These are phyloP conservation scores for Anastatus disparis DNA, from an alignment of 1,140 invertebrate species.

Conservation along the genomic window DNA sequence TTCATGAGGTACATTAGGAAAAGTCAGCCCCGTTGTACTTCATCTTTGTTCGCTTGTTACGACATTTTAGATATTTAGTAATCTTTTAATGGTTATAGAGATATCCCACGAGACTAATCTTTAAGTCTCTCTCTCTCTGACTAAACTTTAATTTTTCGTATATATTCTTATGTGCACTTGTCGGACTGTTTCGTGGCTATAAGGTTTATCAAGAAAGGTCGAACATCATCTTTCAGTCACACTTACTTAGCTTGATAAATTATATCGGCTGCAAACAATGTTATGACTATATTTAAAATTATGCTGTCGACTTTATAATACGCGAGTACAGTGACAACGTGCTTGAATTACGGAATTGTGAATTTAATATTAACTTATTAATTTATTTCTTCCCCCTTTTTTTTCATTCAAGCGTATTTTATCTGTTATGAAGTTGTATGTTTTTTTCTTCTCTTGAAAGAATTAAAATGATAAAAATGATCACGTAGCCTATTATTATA, in stretches of 20 bases:
- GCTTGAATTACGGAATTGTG: constrained; percentile 51
- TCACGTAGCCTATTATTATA: too few species aligned
- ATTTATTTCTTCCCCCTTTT: not conserved
- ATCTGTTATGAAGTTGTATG: too few species aligned
- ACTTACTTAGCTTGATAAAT: constrained; percentile 58
- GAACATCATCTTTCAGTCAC: constrained; percentile 63
- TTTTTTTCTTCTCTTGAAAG: not conserved
- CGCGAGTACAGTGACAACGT: constrained; percentile 43
- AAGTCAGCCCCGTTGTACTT: too few species aligned
- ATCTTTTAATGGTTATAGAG: constrained; percentile 47
- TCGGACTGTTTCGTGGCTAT: constrained; percentile 47
- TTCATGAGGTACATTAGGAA: too few species aligned
- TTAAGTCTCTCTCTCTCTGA: constrained; percentile 18
- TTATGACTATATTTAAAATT: constrained; percentile 61
- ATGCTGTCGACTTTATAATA: constrained; percentile 49
- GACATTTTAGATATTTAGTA: constrained; percentile 52
- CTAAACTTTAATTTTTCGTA: constrained; percentile 17
- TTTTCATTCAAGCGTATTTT: not conserved
- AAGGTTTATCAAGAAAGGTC: constrained; percentile 64
- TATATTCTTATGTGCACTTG: constrained; percentile 20
- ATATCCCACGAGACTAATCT: constrained; percentile 36
- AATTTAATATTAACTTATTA: constrained; percentile 4
- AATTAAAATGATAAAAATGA: too few species aligned
- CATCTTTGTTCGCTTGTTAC: too few species aligned
- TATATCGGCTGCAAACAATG: constrained; percentile 61